phyloP scores from a whole-genome alignment of 2,797 vertebrate genomes.

The Paratrypauchen microcephalus region DNA sequence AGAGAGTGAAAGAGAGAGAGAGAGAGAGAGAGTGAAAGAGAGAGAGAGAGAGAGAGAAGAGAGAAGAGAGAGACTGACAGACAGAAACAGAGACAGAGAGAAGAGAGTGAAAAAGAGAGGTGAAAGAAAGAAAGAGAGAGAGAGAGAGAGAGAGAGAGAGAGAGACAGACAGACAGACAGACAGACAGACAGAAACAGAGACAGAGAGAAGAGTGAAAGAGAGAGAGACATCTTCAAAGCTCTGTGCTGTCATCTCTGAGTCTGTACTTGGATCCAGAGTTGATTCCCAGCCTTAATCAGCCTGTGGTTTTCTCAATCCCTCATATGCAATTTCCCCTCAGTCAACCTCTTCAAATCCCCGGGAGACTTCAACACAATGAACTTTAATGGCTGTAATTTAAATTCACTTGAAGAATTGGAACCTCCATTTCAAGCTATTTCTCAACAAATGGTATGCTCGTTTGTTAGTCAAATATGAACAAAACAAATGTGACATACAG shows the following conservation, averaged over 20 bases:
- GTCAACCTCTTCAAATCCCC: constrained; percentile 57
- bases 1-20: constrained; percentile 17
- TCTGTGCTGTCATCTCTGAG: constrained; percentile 49
- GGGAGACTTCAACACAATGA: constrained; percentile 22
- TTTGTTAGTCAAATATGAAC: not conserved
- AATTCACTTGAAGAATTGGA: constrained; percentile 12
- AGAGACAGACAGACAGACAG: constrained; percentile 18
- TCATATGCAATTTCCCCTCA: constrained; percentile 71
- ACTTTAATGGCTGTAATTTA: constrained; percentile 27
- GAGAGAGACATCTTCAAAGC: constrained; percentile 64
- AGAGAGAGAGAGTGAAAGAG: constrained; percentile 20
- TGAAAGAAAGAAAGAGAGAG: constrained; percentile 22
- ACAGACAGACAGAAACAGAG: not conserved
- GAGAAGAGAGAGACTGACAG: not conserved
- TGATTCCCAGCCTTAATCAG: constrained; percentile 73
- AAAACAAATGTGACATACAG: not conserved
- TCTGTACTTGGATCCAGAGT: constrained; percentile 68
- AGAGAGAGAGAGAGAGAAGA: constrained; percentile 23
- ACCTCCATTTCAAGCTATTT: not conserved
- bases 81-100: constrained; percentile 24
- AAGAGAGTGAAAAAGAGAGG: no score
- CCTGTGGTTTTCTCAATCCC: constrained; percentile 70
- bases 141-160: constrained; percentile 22
- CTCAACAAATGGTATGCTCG: not conserved
- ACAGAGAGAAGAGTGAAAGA: constrained; percentile 23